Evolutionary conservation across 30 jellyfish, hydroid and myxozoan species (phyloP).

Genomic region (Aurelia sp.): DNA sequence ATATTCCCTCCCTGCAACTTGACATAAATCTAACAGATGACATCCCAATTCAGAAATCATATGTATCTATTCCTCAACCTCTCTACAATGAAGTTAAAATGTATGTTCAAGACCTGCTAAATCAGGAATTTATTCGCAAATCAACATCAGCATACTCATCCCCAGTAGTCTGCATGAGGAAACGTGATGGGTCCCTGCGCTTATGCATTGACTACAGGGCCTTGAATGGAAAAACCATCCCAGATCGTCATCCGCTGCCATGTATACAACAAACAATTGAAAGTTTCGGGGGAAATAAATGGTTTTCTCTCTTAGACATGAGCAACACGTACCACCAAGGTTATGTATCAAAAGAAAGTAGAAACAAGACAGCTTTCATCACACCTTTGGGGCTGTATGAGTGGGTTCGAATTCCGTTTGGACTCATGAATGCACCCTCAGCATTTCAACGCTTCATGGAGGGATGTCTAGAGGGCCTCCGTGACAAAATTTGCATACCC

Average conservation of each 20-base stretch:
- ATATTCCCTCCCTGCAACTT: conserved; percentile 8
- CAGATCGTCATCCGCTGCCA: conserved; percentile 71
- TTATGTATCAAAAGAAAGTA: conserved; percentile 35
- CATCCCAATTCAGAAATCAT: neutral
- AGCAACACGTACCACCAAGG: conserved; percentile 74
- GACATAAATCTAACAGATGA: conserved; percentile 15
- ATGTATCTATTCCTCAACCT: conserved; percentile 10
- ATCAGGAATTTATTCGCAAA: neutral
- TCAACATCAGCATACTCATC: conserved; percentile 14
- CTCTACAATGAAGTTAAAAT: conserved; percentile 13
- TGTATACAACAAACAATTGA: conserved; percentile 41
- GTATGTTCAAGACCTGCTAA: neutral
- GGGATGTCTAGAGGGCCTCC: conserved; percentile 11
- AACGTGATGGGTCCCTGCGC: conserved; percentile 29
- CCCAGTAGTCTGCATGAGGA: conserved; percentile 58
- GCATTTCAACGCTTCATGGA: conserved; percentile 33
- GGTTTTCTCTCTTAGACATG: conserved; percentile 66
- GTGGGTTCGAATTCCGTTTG: conserved; percentile 31
- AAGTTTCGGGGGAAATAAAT: conserved; percentile 50
- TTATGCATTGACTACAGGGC: conserved; percentile 46
- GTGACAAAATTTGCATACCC: conserved; percentile 19
- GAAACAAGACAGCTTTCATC: conserved; percentile 46
- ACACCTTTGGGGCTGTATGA: conserved; percentile 56
- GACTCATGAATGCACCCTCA: conserved; percentile 20
- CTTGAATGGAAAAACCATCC: conserved; percentile 30